Conservation (phyloP, 2,113 vertebrate species). For the Abramis brama region DNA sequence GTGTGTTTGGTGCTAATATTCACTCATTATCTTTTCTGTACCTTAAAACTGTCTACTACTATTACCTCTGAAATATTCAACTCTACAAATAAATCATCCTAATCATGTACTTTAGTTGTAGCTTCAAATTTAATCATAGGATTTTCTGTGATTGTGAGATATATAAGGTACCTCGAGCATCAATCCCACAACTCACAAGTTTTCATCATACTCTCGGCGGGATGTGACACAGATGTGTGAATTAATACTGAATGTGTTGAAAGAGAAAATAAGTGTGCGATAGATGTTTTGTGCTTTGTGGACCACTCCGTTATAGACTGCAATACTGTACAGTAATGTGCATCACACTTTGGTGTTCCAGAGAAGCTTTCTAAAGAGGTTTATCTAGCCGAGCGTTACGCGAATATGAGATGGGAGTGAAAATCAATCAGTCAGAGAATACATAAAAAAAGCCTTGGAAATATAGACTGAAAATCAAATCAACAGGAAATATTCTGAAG, state of each 20-base stretch:
- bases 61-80: neutral
- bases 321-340: neutral
- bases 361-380: neutral
- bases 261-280: neutral
- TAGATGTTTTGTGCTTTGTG: conserved; percentile 6
- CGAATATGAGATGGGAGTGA: neutral
- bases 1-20: neutral
- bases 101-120: neutral
- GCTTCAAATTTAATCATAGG: neutral
- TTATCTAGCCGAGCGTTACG: conserved; percentile 2
- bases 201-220: neutral
- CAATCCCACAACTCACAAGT: neutral
- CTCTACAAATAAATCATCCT: neutral
- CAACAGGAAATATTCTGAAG: neutral
- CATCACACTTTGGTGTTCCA: neutral
- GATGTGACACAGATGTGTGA: conserved; percentile 23
- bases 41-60: neutral
- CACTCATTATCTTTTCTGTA: neutral
- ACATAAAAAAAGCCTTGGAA: neutral
- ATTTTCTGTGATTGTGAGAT: conserved; percentile 1
- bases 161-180: neutral
- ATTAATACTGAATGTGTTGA: conserved; percentile 22
- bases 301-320: neutral
- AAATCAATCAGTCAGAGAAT: conserved; percentile 24
- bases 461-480: neutral